These are phyloP conservation scores for Reticulitermes speratus DNA, from an alignment of 1,140 invertebrate species.

Conservation along the genomic window DNA sequence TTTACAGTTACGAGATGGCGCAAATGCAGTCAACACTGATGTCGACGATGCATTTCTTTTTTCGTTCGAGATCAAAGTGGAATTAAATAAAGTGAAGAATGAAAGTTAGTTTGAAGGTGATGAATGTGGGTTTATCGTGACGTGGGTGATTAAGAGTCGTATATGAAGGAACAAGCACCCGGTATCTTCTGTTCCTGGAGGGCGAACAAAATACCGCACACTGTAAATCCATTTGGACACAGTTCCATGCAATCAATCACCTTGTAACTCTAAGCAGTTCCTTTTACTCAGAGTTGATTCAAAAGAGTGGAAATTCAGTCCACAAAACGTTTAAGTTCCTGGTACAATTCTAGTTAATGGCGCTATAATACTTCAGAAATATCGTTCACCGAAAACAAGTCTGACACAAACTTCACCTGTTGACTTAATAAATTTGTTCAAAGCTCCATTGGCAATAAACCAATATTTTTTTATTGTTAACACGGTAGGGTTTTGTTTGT, in stretches of 20 bases:
- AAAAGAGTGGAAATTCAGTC: not conserved
- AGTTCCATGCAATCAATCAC: not conserved
- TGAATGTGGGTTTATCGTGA: not conserved
- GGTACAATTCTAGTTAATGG: not conserved
- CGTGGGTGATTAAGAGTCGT: not conserved
- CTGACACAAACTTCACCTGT: not conserved
- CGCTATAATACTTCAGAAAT: not conserved
- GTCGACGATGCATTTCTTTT: too few species aligned
- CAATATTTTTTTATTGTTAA: not conserved
- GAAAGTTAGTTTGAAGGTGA: not conserved
- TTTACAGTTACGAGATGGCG: not conserved
- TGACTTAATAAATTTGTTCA: not conserved
- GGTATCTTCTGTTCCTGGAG: not conserved
- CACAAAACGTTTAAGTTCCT: not conserved
- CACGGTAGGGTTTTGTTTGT: not conserved
- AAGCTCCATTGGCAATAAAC: not conserved
- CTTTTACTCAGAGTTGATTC: too few species aligned
- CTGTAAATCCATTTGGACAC: not conserved
- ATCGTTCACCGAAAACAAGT: not conserved
- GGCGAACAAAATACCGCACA: not conserved
- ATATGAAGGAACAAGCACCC: not conserved
- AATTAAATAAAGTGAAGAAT: not conserved
- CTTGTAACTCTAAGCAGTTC: not conserved
- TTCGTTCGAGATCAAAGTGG: not conserved
- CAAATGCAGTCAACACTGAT: not conserved